Conservation (phyloP, 1,140 invertebrate genomes). For the Orchesella cincta region DNA sequence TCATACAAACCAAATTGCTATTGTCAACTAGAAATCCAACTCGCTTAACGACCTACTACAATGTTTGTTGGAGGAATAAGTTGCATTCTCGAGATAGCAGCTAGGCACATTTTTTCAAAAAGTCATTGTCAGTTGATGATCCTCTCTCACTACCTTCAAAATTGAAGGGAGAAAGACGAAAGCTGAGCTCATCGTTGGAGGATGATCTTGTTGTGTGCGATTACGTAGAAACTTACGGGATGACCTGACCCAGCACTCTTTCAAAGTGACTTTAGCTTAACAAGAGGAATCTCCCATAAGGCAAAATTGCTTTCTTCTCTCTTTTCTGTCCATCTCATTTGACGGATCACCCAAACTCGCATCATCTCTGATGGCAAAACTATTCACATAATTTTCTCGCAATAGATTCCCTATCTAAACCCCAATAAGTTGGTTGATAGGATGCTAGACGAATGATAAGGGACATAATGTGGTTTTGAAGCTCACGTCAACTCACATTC, state of each 20-base stretch:
- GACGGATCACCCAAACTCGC: neutral
- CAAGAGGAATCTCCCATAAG: neutral
- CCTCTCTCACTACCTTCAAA: neutral
- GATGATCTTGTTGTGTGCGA: constrained; percentile 19
- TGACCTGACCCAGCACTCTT: constrained; percentile 14
- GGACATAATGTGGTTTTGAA: no score
- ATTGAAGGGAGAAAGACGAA: neutral
- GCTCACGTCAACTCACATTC: no score
- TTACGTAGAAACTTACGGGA: neutral
- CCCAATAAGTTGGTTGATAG: no score
- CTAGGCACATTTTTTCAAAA: neutral
- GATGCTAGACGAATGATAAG: no score
- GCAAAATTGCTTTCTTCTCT: neutral
- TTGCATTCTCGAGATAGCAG: neutral
- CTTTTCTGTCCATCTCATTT: neutral
- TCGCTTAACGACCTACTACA: neutral
- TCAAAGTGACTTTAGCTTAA: neutral
- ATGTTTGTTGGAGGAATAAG: neutral
- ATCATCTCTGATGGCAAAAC: neutral
- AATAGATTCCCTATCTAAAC: no score
- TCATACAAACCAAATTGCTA: constrained; percentile 25
- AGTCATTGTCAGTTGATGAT: constrained; percentile 3
- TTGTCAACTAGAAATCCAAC: constrained; percentile 26
- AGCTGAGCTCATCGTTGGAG: neutral
- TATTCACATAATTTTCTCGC: constrained; percentile 5